Percentiles rank a stretch among this genome's conserved stretches.
phyloP scores from a whole-genome alignment of 2,113 vertebrate species.

The Ceuthmochares aereus region DNA sequence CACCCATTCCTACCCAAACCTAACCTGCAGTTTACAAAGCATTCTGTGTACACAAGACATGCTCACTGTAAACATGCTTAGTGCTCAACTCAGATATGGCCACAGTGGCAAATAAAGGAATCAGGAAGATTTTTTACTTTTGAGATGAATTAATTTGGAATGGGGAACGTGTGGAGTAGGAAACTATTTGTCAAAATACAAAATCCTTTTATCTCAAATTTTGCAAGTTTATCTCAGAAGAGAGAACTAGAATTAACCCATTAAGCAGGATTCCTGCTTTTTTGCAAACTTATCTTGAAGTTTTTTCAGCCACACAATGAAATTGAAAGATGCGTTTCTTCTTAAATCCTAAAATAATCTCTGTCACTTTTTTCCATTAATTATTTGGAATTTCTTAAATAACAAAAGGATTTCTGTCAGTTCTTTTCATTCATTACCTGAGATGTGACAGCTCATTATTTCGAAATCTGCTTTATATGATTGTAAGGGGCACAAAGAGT shows the following conservation, averaged over 20 bases:
- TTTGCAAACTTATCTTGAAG: neutral
- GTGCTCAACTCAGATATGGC: neutral
- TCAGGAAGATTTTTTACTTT: neutral
- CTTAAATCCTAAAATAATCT: constrained; percentile 6
- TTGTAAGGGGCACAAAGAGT: neutral
- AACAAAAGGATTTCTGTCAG: constrained; percentile 54
- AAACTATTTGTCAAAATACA: neutral
- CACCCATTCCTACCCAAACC: neutral
- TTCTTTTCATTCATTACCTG: constrained; percentile 59
- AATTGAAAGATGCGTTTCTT: constrained; percentile 9
- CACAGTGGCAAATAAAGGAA: neutral
- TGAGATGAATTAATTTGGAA: neutral
- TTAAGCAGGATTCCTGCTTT: neutral
- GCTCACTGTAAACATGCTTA: neutral
- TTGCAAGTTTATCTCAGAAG: neutral
- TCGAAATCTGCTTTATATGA: constrained; percentile 41
- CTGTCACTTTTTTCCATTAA: constrained; percentile 36
- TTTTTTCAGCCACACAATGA: neutral
- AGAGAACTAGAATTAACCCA: neutral
- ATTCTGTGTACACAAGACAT: neutral
- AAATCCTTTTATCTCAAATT: neutral
- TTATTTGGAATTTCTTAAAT: constrained; percentile 56
- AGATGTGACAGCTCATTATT: constrained; percentile 69
- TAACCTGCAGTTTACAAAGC: neutral
- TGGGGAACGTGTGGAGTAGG: accelerated